phyloP scores from a whole-genome alignment of 2,888 invertebrate species.

The Lepidocyrtinus sp. region DNA sequence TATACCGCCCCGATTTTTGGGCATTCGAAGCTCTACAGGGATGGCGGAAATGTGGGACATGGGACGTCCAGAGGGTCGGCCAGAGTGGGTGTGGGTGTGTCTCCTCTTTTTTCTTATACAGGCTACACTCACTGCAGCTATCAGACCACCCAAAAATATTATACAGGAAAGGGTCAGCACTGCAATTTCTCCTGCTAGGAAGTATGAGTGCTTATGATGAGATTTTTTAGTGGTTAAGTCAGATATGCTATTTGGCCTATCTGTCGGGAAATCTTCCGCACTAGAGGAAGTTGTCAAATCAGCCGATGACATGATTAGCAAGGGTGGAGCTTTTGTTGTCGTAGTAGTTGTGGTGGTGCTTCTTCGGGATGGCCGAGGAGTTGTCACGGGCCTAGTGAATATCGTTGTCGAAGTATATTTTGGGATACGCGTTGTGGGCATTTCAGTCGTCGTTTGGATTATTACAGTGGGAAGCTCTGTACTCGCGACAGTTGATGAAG shows the following conservation, averaged over 20 bases:
- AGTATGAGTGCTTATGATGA: conserved; percentile 64
- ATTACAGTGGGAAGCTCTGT: conserved; percentile 39
- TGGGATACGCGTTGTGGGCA: conserved; percentile 2
- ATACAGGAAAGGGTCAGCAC: conserved; percentile 86
- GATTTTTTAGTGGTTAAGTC: conserved; percentile 58
- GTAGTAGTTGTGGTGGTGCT: conserved; percentile 16
- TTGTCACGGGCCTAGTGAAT: conserved; percentile 19
- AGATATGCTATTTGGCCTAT: conserved; percentile 41
- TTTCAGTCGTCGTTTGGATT: conserved; percentile 32
- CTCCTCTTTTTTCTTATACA: conserved; percentile 66
- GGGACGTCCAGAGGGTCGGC: conserved; percentile 46
- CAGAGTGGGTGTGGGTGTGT: conserved; percentile 5
- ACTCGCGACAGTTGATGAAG: conserved; percentile 50
- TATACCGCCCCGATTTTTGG: conserved; percentile 63
- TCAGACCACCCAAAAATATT: conserved; percentile 85
- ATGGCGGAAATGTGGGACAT: conserved; percentile 69
- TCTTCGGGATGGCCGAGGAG: conserved; percentile 7
- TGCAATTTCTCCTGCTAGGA: conserved; percentile 78
- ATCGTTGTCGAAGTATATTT: conserved; percentile 38
- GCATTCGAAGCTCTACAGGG: conserved; percentile 68
- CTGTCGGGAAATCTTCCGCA: conserved; percentile 35
- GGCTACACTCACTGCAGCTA: conserved; percentile 80
- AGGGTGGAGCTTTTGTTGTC: conserved; percentile 32
- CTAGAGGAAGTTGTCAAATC: conserved; percentile 44
- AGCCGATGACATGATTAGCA: conserved; percentile 33